Evolutionary conservation across 2,113 vertebrate genomes (phyloP).

Genomic region (Urocolius indicus): DNA sequence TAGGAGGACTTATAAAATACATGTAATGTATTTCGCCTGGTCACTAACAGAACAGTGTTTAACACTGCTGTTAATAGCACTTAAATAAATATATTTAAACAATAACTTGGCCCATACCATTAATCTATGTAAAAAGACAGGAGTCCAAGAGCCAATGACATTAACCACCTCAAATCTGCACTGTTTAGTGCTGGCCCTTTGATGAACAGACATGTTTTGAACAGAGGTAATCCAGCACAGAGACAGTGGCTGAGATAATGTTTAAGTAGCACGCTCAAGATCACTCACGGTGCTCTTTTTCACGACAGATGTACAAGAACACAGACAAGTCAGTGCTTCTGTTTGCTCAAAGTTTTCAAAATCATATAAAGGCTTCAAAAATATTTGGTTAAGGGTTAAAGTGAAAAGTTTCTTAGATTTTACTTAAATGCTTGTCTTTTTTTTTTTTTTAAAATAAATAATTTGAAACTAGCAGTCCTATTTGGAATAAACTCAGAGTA

Average conservation of each 20-base stretch:
- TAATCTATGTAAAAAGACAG: not conserved
- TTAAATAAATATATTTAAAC: not conserved
- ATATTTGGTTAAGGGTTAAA: not conserved
- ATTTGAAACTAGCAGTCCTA: not conserved
- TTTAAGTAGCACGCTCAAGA: not conserved
- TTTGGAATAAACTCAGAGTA: not conserved
- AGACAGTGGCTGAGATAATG: not conserved
- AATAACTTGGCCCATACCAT: not conserved
- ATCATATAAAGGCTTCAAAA: not conserved
- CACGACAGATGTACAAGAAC: not conserved
- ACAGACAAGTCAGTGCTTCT: not conserved
- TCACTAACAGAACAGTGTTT: not conserved
- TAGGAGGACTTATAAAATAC: not conserved
- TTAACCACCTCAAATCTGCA: not conserved
- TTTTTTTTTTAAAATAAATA: no score
- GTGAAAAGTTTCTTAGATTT: not conserved
- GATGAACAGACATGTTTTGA: not conserved
- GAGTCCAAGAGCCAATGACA: not conserved
- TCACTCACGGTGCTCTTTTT: not conserved
- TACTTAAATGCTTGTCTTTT: not conserved
- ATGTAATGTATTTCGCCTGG: not conserved
- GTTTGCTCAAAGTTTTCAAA: not conserved
- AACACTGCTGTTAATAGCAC: not conserved
- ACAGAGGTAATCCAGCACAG: not conserved
- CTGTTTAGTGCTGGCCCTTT: not conserved